A percentile compares a stretch with the other conserved stretches of the same genome.
phyloP scores from a whole-genome alignment of 2,113 vertebrate genomes.

The Corythoichthys haematopterus region DNA sequence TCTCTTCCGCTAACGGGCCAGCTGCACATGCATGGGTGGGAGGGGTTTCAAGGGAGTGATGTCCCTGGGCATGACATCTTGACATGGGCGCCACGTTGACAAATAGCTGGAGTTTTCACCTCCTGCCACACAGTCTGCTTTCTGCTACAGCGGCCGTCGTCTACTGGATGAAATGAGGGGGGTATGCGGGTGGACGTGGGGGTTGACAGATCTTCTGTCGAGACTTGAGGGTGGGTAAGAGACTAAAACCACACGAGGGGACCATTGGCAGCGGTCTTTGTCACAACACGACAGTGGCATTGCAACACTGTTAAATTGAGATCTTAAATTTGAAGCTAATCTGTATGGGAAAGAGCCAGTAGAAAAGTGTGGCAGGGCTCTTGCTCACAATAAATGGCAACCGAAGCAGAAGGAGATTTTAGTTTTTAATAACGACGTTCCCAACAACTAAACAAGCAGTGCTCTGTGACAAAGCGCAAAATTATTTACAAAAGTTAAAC shows the following conservation, averaged over 20 bases:
- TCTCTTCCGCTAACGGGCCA: constrained; percentile 76
- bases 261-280: constrained; percentile 37
- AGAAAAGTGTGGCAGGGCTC: neutral
- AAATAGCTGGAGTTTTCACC: constrained; percentile 80
- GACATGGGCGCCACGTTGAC: constrained; percentile 77
- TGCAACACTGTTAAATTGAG: constrained; percentile 14
- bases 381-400: too few relatives aligned
- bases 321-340: neutral
- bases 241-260: constrained; percentile 46
- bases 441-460: too few relatives aligned
- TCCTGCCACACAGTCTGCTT: constrained; percentile 75
- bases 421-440: too few relatives aligned
- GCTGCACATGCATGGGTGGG: constrained; percentile 60
- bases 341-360: neutral
- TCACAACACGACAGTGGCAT: constrained; percentile 10
- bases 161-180: constrained; percentile 63
- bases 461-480: too few relatives aligned
- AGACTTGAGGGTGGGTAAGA: constrained; percentile 30
- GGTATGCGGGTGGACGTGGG: constrained; percentile 9
- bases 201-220: constrained; percentile 76
- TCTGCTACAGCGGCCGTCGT: constrained; percentile 64
- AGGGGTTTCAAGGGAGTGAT: constrained; percentile 23
- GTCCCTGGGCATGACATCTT: constrained; percentile 77
- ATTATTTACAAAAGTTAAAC: too few relatives aligned
- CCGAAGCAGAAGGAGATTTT: neutral